Evolutionary conservation across 1,140 invertebrate species (phyloP), one percentile per base, ranked within the genome.

Genomic region (Pogonognathellus flavescens): DNA sequence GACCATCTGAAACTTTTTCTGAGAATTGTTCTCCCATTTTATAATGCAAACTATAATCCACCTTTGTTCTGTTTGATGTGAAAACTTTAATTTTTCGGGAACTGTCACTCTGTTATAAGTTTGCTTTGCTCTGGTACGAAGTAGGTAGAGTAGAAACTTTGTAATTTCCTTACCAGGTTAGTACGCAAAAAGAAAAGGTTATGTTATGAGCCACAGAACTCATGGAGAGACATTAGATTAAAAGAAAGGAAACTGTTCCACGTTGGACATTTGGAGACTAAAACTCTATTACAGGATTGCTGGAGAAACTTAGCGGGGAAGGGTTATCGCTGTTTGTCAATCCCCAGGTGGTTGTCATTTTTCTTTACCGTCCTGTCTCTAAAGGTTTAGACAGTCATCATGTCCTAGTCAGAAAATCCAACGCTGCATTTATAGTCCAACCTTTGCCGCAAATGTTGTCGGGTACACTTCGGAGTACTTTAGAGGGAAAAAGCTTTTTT

Each of bases 231-330:
- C 31, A 9, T n/a, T 57, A 41, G 53, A n/a, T 14, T n/a, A 57
- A n/a, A 14, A 57, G 53, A 57, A 57, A n/a, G n/a, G 53, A 14
- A n/a, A 14, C 11, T 13, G 53, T 57, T 57, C 2, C n/a, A 57
- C 2, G 53, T n/a, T 10, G 53, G 53, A 57, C 11, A 57, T 57
- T 57, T n/a, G 11, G n/a, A 14, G 11, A 9, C 11, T 57, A 57
- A n/a, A 57, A 14, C 11, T 57, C 53, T n/a, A 57, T 57, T 13
- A 57, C 1, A 57, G 11, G 53, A n/a, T 14, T 2, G n/a, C 41
- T 84, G 20, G 62, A 60, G 52, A 50, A 31, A 31, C 18, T 20
- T 49, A 57, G n/a, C n/a, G n/a, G 53, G n/a, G n/a, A 57, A n/a
- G 53, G n/a, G n/a, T 13, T n/a, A 11, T 20, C 14, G 76, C 18